phyloP scores from a whole-genome alignment of 2,113 vertebrate species.

The Rattus rattus region DNA sequence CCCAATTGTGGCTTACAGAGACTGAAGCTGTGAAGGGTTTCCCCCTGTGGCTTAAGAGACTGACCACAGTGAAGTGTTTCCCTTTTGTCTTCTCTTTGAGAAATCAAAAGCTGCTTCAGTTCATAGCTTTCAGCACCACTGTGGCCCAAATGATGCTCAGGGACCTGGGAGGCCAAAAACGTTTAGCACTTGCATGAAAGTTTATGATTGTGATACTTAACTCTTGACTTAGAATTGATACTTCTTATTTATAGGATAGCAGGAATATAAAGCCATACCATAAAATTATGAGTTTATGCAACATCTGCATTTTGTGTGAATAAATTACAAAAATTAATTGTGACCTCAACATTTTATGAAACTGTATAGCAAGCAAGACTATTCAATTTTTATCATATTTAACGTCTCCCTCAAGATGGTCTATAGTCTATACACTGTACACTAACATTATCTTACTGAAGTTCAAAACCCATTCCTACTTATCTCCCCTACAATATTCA shows the following conservation, averaged over 20 bases:
- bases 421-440: neutral
- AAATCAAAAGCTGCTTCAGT: slow-evolving; percentile 15
- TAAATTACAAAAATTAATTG: neutral
- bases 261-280: neutral
- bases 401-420: neutral
- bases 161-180: slow-evolving; percentile 39
- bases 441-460: neutral
- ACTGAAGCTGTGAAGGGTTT: neutral
- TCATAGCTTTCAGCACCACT: neutral
- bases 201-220: slow-evolving; percentile 13
- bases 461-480: slow-evolving; percentile 11
- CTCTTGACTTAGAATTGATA: slow-evolving; percentile 48
- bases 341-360: neutral
- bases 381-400: neutral
- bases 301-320: neutral
- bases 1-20: neutral
- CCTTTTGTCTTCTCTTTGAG: neutral
- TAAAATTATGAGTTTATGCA: neutral
- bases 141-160: neutral
- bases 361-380: neutral
- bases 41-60: neutral
- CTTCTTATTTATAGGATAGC: slow-evolving; percentile 68
- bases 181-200: slow-evolving; percentile 40
- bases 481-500: neutral
- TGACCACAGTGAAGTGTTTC: neutral